phyloP scores from a whole-genome alignment of 2,797 vertebrate genomes.

The Geotrypetes seraphini region DNA sequence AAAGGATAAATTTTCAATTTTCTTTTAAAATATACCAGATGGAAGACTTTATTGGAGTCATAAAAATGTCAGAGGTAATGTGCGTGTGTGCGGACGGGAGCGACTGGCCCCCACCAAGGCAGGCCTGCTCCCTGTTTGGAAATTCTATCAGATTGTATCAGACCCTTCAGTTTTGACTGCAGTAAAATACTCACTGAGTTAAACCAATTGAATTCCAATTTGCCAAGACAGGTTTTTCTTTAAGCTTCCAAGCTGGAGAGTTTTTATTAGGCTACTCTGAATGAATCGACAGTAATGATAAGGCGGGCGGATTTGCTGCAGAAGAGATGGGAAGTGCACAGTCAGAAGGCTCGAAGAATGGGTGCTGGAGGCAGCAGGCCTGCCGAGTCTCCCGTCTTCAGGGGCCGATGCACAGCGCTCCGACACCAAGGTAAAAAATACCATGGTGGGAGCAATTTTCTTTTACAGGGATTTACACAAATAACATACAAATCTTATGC shows the following conservation, averaged over 20 bases:
- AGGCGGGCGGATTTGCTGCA: background rate
- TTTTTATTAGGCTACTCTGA: conserved; percentile 24
- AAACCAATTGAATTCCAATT: conserved; percentile 53
- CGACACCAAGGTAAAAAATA: no score
- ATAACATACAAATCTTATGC: no score
- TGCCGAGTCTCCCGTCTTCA: no score
- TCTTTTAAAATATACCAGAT: conserved; percentile 68
- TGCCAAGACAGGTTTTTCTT: conserved; percentile 31
- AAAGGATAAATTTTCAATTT: conserved; percentile 65
- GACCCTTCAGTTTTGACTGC: conserved; percentile 35
- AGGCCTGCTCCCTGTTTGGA: conserved; percentile 44
- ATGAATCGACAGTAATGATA: conserved; percentile 27
- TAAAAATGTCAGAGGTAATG: conserved; percentile 64
- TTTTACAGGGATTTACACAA: no score
- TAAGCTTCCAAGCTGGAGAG: conserved; percentile 22
- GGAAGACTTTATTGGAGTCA: conserved; percentile 62
- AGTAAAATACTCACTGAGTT: conserved; percentile 43
- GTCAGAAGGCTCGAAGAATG: background rate
- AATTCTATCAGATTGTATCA: conserved; percentile 54
- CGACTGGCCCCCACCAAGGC: no score
- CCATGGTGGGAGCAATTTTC: no score
- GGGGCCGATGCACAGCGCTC: no score
- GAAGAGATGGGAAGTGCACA: no score
- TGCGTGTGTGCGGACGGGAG: conserved; percentile 35
- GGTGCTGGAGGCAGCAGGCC: no score